Conservation (phyloP, 2,888 invertebrate species). For the Protula sp. region DNA sequence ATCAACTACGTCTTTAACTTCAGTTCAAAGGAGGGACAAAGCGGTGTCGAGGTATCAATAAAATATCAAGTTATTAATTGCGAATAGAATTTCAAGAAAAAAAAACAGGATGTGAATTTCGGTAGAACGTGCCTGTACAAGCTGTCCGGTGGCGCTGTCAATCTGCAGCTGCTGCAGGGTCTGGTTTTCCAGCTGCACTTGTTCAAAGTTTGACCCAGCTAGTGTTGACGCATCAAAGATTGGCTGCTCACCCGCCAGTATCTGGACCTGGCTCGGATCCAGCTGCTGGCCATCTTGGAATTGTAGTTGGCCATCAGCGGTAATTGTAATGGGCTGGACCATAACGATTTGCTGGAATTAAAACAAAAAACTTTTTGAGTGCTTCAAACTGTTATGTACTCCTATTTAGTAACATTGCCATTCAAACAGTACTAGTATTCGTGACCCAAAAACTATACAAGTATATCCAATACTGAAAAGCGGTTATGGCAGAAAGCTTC, state of each 20-base stretch:
- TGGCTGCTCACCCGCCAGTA: not conserved
- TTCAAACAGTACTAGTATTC: not conserved
- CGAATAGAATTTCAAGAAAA: no score
- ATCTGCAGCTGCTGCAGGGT: not conserved
- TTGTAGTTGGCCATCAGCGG: slow-evolving; percentile 9
- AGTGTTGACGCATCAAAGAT: no score
- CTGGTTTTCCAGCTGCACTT: not conserved
- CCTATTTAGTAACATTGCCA: not conserved
- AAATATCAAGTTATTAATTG: no score
- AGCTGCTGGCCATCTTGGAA: slow-evolving; percentile 6
- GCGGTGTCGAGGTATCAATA: no score
- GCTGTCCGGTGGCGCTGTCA: not conserved
- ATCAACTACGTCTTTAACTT: no score
- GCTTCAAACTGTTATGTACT: not conserved
- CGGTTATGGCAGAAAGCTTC: no score
- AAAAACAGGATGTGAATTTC: no score
- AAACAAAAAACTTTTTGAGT: not conserved
- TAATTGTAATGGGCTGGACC: slow-evolving; percentile 19
- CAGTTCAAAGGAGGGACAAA: no score
- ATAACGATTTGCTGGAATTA: slow-evolving; percentile 10
- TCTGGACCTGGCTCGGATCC: slow-evolving; percentile 9
- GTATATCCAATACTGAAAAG: no score
- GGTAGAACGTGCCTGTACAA: not conserved
- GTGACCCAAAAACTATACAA: no score
- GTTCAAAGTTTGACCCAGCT: not conserved